Conservation (phyloP, 2,797 vertebrate species). For the Onychomys arenicola region DNA sequence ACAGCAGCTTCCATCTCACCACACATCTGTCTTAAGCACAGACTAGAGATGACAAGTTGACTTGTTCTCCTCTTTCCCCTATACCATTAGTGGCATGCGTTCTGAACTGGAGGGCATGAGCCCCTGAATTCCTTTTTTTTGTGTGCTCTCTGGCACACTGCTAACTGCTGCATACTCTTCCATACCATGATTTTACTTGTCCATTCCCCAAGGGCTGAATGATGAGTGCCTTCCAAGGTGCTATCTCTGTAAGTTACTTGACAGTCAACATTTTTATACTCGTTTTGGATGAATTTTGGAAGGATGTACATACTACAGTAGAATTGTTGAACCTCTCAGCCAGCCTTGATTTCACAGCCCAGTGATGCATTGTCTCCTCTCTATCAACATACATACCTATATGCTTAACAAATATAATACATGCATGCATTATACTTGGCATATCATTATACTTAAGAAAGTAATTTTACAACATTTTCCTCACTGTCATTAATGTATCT, state of each 20-base stretch:
- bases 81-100: not conserved
- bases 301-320: not conserved
- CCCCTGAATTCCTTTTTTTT: not conserved
- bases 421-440: not conserved
- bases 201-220: not conserved
- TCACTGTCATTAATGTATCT: not conserved
- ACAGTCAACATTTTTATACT: not conserved
- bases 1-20: not conserved
- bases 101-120: not conserved
- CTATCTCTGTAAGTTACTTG: not conserved
- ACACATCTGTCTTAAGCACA: not conserved
- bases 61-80: not conserved
- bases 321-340: not conserved
- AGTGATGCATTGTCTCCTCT: not conserved
- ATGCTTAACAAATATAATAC: not conserved
- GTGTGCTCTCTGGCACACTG: not conserved
- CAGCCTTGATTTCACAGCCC: not conserved
- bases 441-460: not conserved
- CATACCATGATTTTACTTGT: not conserved
- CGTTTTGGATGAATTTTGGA: not conserved
- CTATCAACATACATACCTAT: too few relatives aligned
- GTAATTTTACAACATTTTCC: not conserved
- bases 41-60: not conserved
- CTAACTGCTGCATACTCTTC: too few relatives aligned
- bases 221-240: not conserved